Evolutionary conservation across 2,797 vertebrate genomes (phyloP), one percentile per base, ranked within the genome.

Genomic region (Clarias fuscus): DNA sequence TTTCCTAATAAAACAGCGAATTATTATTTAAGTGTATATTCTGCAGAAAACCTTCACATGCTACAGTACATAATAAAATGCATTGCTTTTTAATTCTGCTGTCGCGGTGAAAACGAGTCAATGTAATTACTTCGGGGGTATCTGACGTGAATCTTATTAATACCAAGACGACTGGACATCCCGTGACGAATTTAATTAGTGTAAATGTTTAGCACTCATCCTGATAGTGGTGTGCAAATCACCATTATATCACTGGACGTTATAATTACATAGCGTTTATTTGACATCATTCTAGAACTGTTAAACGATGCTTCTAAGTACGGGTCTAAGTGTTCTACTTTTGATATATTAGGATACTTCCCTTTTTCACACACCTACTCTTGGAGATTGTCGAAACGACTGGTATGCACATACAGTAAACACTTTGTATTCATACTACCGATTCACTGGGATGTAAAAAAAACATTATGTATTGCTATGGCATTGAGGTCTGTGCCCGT

Each of bases 121-220:
- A 20, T 84, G 11, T 68, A 82, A 87, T 87, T 71, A 84, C 43
- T 53, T 40, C 53, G 80, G 61, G 27, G n/a, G 80, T 78, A 87
- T 87, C 77, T 77, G 65, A 84, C 56, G 78, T 75, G 27, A 43
- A 65, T 84, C 77, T 64, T 78, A 86, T 70, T 84, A 77, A 27
- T 84, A 82, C 30, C 30, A 73, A 30, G 53, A 84, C 4, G 48
- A 18, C 48, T 5, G 76, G 72, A 77, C 70, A 40, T 75, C 43
- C 86, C 22, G 68, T 81, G 64, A 80, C 82, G 53, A 81, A 84
- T 30, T 72, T 30, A 84, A 81, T 87, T 75, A 81, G 48, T 73
- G 48, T 33, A 59, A 72, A 76, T n/a, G 24, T 22, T 70, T n/a
- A 62, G 65, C 67, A 22, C 73, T 86, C 11, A 10, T 59, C 20